Evolutionary conservation across 1,140 invertebrate species (phyloP).

Genomic region (Drosophila punjabiensis): DNA sequence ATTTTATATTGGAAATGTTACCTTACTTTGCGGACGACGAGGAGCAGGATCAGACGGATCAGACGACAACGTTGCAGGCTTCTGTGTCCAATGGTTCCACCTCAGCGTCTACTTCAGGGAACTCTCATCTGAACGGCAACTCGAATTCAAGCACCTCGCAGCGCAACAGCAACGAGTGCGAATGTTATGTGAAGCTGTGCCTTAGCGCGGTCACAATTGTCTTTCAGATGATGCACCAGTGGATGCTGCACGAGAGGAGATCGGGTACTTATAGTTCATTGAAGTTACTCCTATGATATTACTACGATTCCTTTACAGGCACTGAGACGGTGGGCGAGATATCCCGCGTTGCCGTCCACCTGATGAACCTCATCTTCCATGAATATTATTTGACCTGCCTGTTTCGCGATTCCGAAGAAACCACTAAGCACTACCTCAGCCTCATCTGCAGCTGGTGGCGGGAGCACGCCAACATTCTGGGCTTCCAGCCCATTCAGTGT

Average conservation of each 20-base stretch:
- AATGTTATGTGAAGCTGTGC: slow-evolving; percentile 78
- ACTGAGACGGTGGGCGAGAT: slow-evolving; percentile 59
- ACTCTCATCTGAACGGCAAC: slow-evolving; percentile 8
- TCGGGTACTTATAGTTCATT: slow-evolving; percentile 30
- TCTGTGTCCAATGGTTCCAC: slow-evolving; percentile 7
- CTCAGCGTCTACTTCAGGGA: background rate
- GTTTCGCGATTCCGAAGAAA: slow-evolving; percentile 76
- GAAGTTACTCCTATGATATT: background rate
- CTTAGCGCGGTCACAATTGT: slow-evolving; percentile 75
- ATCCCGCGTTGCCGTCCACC: slow-evolving; percentile 68
- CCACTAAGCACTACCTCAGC: slow-evolving; percentile 74
- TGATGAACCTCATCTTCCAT: slow-evolving; percentile 71
- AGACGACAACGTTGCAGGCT: slow-evolving; percentile 7
- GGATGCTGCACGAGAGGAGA: slow-evolving; percentile 56
- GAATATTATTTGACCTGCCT: slow-evolving; percentile 71
- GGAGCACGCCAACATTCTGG: slow-evolving; percentile 45
- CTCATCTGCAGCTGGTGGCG: slow-evolving; percentile 77
- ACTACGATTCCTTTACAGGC: slow-evolving; percentile 24
- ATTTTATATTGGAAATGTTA: slow-evolving; percentile 68
- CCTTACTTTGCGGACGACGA: slow-evolving; percentile 62
- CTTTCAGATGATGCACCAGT: slow-evolving; percentile 76
- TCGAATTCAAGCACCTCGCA: slow-evolving; percentile 17
- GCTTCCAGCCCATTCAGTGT: slow-evolving; percentile 69
- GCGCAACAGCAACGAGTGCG: slow-evolving; percentile 43
- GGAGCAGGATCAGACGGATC: slow-evolving; percentile 11